These are phyloP conservation scores for Misgurnus mizolepis DNA, from an alignment of 2,113 vertebrate genomes.

Conservation along the genomic window DNA sequence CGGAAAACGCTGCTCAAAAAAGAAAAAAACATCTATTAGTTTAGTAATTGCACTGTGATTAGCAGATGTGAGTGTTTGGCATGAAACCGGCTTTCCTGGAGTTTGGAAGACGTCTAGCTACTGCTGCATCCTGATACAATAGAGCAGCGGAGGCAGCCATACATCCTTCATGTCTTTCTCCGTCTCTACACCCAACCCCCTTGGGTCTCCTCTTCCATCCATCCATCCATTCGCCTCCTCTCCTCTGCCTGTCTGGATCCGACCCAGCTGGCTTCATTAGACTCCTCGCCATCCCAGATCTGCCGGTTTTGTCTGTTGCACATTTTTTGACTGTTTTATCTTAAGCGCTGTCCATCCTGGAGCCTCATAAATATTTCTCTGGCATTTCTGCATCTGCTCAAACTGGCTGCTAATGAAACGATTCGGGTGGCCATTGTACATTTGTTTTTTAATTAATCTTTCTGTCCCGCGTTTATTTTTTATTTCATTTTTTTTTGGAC, in stretches of 20 bases:
- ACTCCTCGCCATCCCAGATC: constrained; percentile 76
- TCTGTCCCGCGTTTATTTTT: constrained; percentile 70
- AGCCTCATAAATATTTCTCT: constrained; percentile 78
- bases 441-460: constrained; percentile 79
- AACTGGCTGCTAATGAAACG: constrained; percentile 80
- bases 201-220: constrained; percentile 39
- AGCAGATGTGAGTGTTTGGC: constrained; percentile 79
- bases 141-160: constrained; percentile 75
- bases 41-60: constrained; percentile 79
- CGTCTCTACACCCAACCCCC: constrained; percentile 51
- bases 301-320: constrained; percentile 79
- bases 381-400: constrained; percentile 72
- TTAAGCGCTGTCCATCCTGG: constrained; percentile 77
- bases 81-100: constrained; percentile 67
- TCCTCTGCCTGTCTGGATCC: constrained; percentile 77
- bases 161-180: constrained; percentile 78
- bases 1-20: constrained; percentile 49
- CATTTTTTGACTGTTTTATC: constrained; percentile 81
- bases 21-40: constrained; percentile 76
- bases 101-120: constrained; percentile 78
- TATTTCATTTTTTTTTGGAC: constrained; percentile 33
- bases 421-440: constrained; percentile 75
- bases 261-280: constrained; percentile 84
- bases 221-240: constrained; percentile 57
- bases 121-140: constrained; percentile 83